Base-by-base conservation (phyloP, 92 coral and sea anemone species). In the Zoanthus gigantus region DNA sequence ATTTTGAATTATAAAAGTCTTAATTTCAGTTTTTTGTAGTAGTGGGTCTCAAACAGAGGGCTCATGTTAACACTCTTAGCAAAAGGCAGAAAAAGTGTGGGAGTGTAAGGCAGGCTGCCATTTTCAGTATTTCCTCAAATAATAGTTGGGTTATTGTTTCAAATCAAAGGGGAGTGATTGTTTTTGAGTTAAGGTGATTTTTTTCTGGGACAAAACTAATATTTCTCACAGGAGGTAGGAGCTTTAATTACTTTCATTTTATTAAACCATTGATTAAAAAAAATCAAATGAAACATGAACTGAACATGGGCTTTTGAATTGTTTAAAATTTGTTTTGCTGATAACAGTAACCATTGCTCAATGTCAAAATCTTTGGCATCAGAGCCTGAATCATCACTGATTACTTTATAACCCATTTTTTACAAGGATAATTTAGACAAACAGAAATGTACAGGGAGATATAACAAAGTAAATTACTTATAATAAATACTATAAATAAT, bases 1-100 rank as follows among this genome's bases (percentile, higher is more conserved):
- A 58, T 11, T 58, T 13, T 58, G 66, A 58, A 58, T 58, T 58
- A 58, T 58, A 58, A 58, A 0, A 58, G 66, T 58, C 66, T 58
- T 58, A 58, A 58, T 58, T 58, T 58, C 66, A 58, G 66, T 58
- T 58, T 58, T 58, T 58, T 58, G 66, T 58, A 9, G 66, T 58
- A 58, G 65, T 58, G 65, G 65, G 65, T 58, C 65, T 58, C 65
- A 58, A 58, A 58, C 66, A 58, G 66, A 58, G 66, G 66, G 66
- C 66, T 58, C 66, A 13, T 58, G 23, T 58, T 58, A 58, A 58
- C 66, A 13, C 66, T 58, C 66, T 58, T 13, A 58, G 66, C 66
- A 58, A 58, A 58, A 58, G 66, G 66, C 66, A 58, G 66, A 58
- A 58, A 58, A 58, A 58, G 66, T 58, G 23, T 58, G 66, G 66